Base-by-base conservation (phyloP, 92 coral and sea anemone genomes). In the Palythoa heliodiscus region DNA sequence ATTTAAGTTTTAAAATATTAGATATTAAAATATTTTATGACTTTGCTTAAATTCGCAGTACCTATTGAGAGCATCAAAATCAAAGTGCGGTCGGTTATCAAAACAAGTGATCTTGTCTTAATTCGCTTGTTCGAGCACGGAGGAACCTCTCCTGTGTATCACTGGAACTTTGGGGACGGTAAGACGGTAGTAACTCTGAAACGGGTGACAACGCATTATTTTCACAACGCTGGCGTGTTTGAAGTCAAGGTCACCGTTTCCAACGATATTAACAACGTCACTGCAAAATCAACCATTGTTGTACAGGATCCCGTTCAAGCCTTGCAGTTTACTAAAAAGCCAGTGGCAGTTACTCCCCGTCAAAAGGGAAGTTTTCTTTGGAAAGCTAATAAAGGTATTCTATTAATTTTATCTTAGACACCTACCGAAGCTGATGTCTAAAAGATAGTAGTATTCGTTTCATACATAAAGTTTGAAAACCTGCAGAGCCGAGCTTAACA, bases 161-260 rank as follows among this genome's bases (percentile, higher is more conserved):
- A 64, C 15, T 94, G 98, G 98, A 54, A 87, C 57, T 76, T 94
- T 48, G 98, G 93, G 5, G 73, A 92, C 78, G 92, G 94, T 19
- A 72, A 48, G 0, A 25, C 85, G 23, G 82, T 82, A 3, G 77
- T 53, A n/a, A 77, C 82, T 3, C 6, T 25, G n/a, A 68, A 17
- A 23, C 48, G 16, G 10, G 61, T 37, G 13, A 87, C 90, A 66
- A 38, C 6, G 25, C 77, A 92, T 47, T 66, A 61, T 20, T 94
- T 90, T 88, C 64, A 69, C 37, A 12, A 25, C 8, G 88, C 98
- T 12, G 95, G 98, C 1, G 87, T 90, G 71, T 92, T 92, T 55
- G 38, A 43, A 9, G 73, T 94, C 14, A 64, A 83, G 10, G 93
- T 92, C 38, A 86, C 78, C 22, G 98, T 84, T 11, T 84, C 85